Evolutionary conservation across 2,113 vertebrate species (phyloP), one percentile per base, ranked within the genome.

Genomic region (Nannobrachium achirus): DNA sequence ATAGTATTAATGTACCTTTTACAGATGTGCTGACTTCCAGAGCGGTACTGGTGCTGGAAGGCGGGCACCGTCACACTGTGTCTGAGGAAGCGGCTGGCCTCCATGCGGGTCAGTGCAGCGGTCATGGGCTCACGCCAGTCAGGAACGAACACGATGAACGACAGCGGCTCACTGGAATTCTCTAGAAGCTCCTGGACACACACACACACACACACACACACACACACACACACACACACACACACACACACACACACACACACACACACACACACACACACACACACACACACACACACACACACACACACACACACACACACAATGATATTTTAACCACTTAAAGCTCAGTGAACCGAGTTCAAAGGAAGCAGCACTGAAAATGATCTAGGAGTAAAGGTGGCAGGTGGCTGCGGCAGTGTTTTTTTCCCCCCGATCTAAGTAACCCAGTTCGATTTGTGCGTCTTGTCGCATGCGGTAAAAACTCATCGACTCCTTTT

Each of bases 41-140:
- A 89, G 1, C 89, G 84, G 10, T 90, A 90, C 78, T 90, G 86
- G 15, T 90, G 89, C 13, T 90, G 86, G 10, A 81, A 89, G 14
- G 89, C 80, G 0, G 86, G n/a, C 18, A 89, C 13, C 41, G 18
- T 88, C 58, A 87, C 20, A 56, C 89, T 87, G 50, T 90, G 86
- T 0, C 89, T 81, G 7, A 89, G 81, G 69, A 90, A 90, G 0
- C 83, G 57, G 9, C 86, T 89, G 0, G 1, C 79, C 42, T 89
- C 89, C 87, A 90, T 86, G 18, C 89, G 82, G 19, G 70, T 83
- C 52, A 90, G 77, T 2, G 89, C 89, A 0, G 89, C 84, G 2
- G 89, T 89, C 44, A 85, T 78, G 0, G 89, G 89, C 69, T 90
- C 83, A 7, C 89, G 84, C 87, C 89, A 90, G 71, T 90, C 89